Evolutionary conservation across 1,140 invertebrate genomes (phyloP).

Genomic region (Zaprionus kolodkinae): DNA sequence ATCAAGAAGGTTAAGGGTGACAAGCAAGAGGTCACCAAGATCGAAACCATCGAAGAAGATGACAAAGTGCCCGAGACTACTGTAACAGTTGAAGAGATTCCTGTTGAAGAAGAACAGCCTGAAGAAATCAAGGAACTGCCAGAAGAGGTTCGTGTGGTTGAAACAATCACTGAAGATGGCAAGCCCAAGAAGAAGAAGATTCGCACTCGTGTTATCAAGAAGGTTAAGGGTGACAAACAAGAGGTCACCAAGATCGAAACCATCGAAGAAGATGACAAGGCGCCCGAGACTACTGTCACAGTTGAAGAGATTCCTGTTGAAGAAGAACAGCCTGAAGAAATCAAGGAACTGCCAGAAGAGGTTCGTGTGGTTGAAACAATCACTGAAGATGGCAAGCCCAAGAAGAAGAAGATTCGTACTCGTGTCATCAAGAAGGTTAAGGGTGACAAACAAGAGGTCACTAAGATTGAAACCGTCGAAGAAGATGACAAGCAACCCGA

Average conservation of each 20-base stretch:
- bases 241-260: conserved; percentile 80
- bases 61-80: conserved; percentile 54
- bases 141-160: conserved; percentile 52
- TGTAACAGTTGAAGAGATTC: conserved; percentile 47
- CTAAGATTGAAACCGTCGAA: conserved; percentile 76
- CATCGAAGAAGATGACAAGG: conserved; percentile 61
- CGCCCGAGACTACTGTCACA: conserved; percentile 55
- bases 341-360: conserved; percentile 65
- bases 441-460: conserved; percentile 72
- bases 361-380: conserved; percentile 32
- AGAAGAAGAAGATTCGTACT: conserved; percentile 27
- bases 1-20: conserved; percentile 39
- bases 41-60: conserved; percentile 70
- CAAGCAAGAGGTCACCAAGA: conserved; percentile 79
- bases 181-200: conserved; percentile 27
- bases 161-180: conserved; percentile 11
- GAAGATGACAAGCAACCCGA: conserved; percentile 60
- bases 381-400: conserved; percentile 9
- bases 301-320: conserved; percentile 37
- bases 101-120: conserved; percentile 33
- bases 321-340: conserved; percentile 37
- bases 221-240: conserved; percentile 58
- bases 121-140: conserved; percentile 58
- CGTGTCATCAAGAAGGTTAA: conserved; percentile 27
- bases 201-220: conserved; percentile 22